Percentiles rank a stretch among this genome's conserved stretches.
Evolutionary conservation across 2,888 invertebrate genomes (phyloP).

Genomic region (Conistra vaccinii): DNA sequence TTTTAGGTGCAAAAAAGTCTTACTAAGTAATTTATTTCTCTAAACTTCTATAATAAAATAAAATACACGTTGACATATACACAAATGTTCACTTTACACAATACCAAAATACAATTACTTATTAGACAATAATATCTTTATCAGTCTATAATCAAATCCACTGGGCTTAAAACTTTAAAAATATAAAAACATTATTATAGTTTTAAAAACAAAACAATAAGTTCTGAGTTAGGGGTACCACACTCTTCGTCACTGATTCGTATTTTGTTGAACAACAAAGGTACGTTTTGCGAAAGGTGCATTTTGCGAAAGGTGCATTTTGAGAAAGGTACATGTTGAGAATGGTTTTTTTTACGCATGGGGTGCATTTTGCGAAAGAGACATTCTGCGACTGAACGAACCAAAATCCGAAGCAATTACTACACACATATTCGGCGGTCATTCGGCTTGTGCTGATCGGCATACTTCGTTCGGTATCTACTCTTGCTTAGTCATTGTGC

Average conservation of each 20-base stretch:
- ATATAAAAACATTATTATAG: not conserved
- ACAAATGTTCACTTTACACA: not conserved
- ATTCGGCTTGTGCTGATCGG: not conserved
- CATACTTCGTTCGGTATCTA: too few species aligned
- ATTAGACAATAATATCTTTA: not conserved
- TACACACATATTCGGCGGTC: not conserved
- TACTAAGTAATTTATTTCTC: not conserved
- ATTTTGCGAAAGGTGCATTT: too few species aligned
- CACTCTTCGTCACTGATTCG: too few species aligned
- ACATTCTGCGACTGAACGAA: too few species aligned
- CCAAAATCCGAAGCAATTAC: not conserved
- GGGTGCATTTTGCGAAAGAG: too few species aligned
- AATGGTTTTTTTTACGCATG: too few species aligned
- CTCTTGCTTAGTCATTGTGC: not conserved
- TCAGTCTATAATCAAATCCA: too few species aligned
- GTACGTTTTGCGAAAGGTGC: too few species aligned
- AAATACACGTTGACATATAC: not conserved
- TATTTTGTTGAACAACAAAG: too few species aligned
- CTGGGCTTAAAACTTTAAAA: not conserved
- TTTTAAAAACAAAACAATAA: constrained; percentile 33
- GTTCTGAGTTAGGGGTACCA: not conserved
- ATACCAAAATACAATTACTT: not conserved
- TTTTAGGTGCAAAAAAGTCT: not conserved
- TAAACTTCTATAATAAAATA: not conserved
- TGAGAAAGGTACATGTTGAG: too few species aligned